Conservation (phyloP, 2,797 vertebrate genomes). For the Rallus crepitans region DNA sequence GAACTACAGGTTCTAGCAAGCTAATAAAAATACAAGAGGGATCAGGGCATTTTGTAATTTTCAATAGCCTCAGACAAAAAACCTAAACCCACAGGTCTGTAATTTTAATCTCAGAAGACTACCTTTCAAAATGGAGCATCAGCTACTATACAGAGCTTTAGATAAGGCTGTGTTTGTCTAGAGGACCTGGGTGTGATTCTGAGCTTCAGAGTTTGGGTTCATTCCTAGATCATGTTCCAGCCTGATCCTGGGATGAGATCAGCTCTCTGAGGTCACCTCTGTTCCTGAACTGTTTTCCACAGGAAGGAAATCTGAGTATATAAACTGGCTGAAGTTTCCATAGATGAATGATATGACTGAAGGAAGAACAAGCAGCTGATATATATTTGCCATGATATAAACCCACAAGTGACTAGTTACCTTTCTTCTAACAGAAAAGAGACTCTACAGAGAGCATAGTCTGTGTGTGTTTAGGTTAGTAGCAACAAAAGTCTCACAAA, state of each 20-base stretch:
- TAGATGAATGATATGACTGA: not conserved
- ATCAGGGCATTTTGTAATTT: not conserved
- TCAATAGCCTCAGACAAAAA: not conserved
- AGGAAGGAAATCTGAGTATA: not conserved
- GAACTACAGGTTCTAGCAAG: not conserved
- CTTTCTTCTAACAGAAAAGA: not conserved
- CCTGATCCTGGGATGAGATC: not conserved
- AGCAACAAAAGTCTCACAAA: not conserved
- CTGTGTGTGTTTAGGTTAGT: not conserved
- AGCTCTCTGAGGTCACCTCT: slow-evolving; percentile 31
- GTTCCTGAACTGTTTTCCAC: not conserved
- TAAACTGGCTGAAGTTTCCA: not conserved
- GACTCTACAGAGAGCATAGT: not conserved
- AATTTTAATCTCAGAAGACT: not conserved
- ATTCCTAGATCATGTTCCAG: not conserved
- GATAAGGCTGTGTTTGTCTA: not conserved
- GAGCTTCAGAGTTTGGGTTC: not conserved
- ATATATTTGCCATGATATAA: not conserved
- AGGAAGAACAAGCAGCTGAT: not conserved
- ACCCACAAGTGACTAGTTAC: not conserved
- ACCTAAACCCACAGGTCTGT: not conserved
- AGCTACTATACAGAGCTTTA: not conserved
- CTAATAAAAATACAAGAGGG: accelerated
- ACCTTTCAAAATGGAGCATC: not conserved
- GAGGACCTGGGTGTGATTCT: not conserved